These are phyloP conservation scores for Andrena camellia DNA, from an alignment of 2,888 invertebrate genomes.

Conservation along the genomic window DNA sequence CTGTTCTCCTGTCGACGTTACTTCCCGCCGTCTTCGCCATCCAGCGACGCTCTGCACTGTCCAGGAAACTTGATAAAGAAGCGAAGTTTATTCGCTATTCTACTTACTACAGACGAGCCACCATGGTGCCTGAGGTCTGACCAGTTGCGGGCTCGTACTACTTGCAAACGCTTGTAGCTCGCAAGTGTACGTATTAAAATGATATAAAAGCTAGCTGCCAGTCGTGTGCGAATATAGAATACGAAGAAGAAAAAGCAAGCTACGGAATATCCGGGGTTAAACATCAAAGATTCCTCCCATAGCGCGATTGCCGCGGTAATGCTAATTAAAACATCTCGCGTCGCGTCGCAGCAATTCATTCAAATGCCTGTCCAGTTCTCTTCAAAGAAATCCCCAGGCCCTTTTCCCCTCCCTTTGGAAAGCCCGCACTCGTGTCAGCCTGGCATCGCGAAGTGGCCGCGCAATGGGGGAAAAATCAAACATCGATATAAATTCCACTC, in stretches of 20 bases:
- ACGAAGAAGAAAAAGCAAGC: too few relatives aligned
- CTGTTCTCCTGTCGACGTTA: constrained; percentile 20
- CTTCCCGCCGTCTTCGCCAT: constrained; percentile 20
- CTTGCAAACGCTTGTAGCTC: neutral
- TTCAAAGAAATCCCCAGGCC: constrained; percentile 3
- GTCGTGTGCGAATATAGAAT: too few relatives aligned
- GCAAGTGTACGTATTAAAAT: too few relatives aligned
- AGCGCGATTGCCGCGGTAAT: neutral
- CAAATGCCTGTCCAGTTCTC: neutral
- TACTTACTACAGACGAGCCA: neutral
- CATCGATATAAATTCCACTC: constrained; percentile 55
- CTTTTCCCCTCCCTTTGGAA: constrained; percentile 13
- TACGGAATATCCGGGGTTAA: neutral
- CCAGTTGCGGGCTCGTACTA: neutral
- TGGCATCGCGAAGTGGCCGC: constrained; percentile 21
- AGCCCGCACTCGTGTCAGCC: constrained; percentile 8
- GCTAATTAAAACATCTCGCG: constrained; percentile 4
- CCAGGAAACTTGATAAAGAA: constrained; percentile 3
- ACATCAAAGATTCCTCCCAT: neutral
- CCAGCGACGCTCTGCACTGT: neutral
- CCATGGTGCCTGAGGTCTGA: neutral
- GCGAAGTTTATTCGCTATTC: neutral
- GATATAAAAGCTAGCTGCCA: too few relatives aligned
- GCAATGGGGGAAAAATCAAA: constrained; percentile 52
- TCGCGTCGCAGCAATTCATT: neutral